phyloP scores from a whole-genome alignment of 2,888 invertebrate genomes.

The Liodrosophila aerea region DNA sequence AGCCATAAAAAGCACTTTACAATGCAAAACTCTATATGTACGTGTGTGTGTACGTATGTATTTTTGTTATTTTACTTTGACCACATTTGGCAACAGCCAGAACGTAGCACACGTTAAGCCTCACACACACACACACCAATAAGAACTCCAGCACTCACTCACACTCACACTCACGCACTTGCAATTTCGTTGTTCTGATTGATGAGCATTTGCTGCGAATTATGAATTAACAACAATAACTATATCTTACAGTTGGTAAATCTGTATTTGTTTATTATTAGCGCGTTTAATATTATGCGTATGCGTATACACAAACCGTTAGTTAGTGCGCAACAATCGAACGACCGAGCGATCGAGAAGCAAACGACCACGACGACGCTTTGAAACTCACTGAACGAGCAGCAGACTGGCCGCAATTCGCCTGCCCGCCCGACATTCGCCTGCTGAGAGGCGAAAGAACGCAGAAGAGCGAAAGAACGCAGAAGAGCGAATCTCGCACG shows the following conservation, averaged over 20 bases:
- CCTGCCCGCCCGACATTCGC: constrained; percentile 3
- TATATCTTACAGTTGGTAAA: constrained; percentile 63
- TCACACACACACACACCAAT: constrained; percentile 25
- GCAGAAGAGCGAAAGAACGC: constrained; percentile 19
- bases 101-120: constrained; percentile 58
- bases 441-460: constrained; percentile 10
- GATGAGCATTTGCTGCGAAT: constrained; percentile 41
- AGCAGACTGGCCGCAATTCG: constrained; percentile 21
- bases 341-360: constrained; percentile 45
- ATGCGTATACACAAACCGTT: constrained; percentile 60
- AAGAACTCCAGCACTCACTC: constrained; percentile 45
- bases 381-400: constrained; percentile 63
- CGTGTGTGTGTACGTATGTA: constrained; percentile 18
- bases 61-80: constrained; percentile 70
- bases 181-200: constrained; percentile 41
- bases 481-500: constrained; percentile 16
- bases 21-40: constrained; percentile 35
- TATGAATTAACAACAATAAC: constrained; percentile 42
- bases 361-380: constrained; percentile 61
- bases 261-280: constrained; percentile 46
- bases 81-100: constrained; percentile 78
- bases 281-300: constrained; percentile 39
- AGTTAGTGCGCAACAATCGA: constrained; percentile 53
- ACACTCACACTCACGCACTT: constrained; percentile 48
- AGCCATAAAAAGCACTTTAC: constrained; percentile 72